Evolutionary conservation across 2,113 vertebrate species (phyloP), one percentile per base, ranked within the genome.

Genomic region (Eudyptes chrysolophus): DNA sequence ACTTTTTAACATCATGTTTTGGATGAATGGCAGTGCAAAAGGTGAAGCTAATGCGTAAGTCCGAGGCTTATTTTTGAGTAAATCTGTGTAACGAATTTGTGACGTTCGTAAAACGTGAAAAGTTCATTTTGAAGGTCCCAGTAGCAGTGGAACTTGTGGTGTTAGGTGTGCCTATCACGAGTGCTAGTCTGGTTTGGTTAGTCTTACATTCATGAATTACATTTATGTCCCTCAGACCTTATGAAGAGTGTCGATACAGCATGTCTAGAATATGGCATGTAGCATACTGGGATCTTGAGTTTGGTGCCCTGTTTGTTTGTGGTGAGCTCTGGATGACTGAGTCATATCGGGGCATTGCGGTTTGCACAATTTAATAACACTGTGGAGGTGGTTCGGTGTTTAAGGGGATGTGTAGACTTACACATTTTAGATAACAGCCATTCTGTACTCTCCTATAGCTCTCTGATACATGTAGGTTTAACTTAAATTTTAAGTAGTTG

Each of bases 401-500:
- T 78, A 75, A 86, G 65, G 10, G 40, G 36, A 14, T 84, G 5
- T 48, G 36, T 85, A 87, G 77, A 49, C 8, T 70, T 86, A 65
- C 13, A n/a, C 9, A 4, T 78, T 86, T 86, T 71, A 89, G 42
- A 13, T 84, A 74, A 54, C 84, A 77, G 38, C 42, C 7, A 11
- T 89, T 89, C 52, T 86, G 30, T 79, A 46, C 32, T 89, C 30
- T 80, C 16, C 38, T 88, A 0, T 48, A 42, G 66, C 60, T 87
- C 74, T 68, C 40, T 55, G 44, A 46, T 78, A 62, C 10, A 51
- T 19, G 15, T 22, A 84, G 49, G 27, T 80, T 92, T 94, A 84
- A 66, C 72, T 95, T 94, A 85, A 95, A 92, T 12, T 93, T 82
- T 89, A 92, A 94, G 61, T 89, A 92, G 82, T 69, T 92, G 82